Percentiles rank a stretch among this genome's conserved stretches.
Evolutionary conservation across 1,140 invertebrate genomes (phyloP).

Genomic region (Limonius californicus): DNA sequence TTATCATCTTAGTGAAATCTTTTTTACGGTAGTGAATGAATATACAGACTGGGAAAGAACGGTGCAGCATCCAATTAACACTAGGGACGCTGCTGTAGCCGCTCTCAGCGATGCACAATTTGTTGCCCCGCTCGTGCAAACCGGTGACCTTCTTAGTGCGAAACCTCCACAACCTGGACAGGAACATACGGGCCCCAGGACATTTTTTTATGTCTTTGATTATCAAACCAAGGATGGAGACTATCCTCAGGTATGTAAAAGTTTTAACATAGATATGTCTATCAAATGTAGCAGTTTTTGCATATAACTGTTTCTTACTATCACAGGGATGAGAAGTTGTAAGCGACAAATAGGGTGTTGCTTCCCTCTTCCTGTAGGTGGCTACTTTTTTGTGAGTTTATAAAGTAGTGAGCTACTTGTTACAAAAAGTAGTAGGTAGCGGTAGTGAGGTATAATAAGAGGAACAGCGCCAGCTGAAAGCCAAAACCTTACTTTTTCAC

Average conservation of each 20-base stretch:
- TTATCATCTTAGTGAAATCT: conserved; percentile 95
- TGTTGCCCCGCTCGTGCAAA: conserved; percentile 79
- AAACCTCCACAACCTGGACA: conserved; percentile 48
- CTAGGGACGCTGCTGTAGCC: conserved; percentile 86
- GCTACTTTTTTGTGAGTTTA: too few relatives aligned
- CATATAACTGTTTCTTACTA: too few relatives aligned
- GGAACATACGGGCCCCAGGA: conserved; percentile 57
- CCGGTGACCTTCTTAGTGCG: conserved; percentile 70
- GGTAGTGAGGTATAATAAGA: too few relatives aligned
- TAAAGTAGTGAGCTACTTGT: too few relatives aligned
- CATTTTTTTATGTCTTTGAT: conserved; percentile 90
- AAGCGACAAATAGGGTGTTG: too few relatives aligned
- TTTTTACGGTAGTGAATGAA: conserved; percentile 93
- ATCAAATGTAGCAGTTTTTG: too few relatives aligned
- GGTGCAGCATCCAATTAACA: conserved; percentile 85
- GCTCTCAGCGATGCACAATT: conserved; percentile 90
- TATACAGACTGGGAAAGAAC: conserved; percentile 97
- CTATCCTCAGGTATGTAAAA: conserved; percentile 77
- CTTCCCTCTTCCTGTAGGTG: too few relatives aligned
- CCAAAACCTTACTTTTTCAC: too few relatives aligned
- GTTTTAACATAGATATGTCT: too few relatives aligned
- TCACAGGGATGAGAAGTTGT: too few relatives aligned
- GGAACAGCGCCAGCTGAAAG: too few relatives aligned
- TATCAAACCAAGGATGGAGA: conserved; percentile 90
- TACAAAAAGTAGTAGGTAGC: too few relatives aligned